Evolutionary conservation across 53 echinoderm and acorn worm genomes (phyloP).

Genomic region (Temnopleurus reevesii): DNA sequence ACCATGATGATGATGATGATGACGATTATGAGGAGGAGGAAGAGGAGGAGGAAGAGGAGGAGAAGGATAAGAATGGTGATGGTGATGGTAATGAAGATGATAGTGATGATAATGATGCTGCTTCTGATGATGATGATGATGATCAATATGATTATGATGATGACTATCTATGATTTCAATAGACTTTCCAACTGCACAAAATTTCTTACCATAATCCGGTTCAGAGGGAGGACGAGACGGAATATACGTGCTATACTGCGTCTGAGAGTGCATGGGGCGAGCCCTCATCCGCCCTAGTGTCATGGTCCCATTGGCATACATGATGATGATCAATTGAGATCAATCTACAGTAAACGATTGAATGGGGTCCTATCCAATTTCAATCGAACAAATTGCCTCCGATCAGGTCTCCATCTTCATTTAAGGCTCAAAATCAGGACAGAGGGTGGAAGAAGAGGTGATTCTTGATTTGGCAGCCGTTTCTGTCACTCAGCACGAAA

Average conservation of each 20-base stretch:
- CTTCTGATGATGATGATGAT: no score
- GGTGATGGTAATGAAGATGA: no score
- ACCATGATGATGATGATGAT: no score
- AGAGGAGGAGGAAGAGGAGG: no score
- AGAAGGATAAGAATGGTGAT: no score
- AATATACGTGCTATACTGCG: slow-evolving; percentile 22
- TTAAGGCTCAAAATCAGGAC: background rate
- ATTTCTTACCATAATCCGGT: background rate
- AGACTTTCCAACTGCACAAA: no score
- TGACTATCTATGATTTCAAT: no score
- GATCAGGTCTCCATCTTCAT: background rate
- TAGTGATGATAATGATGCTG: no score
- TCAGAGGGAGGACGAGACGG: background rate
- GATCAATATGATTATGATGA: no score
- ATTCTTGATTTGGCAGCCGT: background rate
- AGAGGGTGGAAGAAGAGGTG: background rate
- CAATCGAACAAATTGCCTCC: slow-evolving; percentile 1
- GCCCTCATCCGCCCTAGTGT: slow-evolving; percentile 5
- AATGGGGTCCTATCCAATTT: slow-evolving; percentile 17
- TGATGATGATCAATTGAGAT: slow-evolving; percentile 5
- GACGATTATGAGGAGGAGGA: no score
- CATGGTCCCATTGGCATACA: slow-evolving; percentile 19
- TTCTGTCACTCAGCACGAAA: background rate
- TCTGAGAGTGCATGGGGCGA: background rate
- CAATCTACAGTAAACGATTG: slow-evolving; percentile 3